A percentile compares a stretch with the other conserved stretches of the same genome.
phyloP scores from a whole-genome alignment of 2,888 invertebrate genomes.

The Ptycholaimellus sp. region DNA sequence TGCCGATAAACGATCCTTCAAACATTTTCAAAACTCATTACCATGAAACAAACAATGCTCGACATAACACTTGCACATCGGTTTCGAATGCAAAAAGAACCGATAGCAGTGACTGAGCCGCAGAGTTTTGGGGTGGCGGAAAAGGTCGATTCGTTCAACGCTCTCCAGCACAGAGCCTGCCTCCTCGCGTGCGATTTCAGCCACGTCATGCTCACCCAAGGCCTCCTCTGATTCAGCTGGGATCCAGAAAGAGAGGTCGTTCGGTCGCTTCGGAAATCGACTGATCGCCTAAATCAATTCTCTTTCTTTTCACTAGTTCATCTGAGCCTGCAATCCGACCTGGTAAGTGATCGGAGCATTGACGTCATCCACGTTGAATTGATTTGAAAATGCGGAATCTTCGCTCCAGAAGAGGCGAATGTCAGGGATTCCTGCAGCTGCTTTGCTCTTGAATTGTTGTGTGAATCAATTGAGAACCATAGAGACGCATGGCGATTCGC shows the following conservation, averaged over 20 bases:
- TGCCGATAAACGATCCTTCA: conserved; percentile 60
- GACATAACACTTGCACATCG: neutral
- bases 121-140: conserved; percentile 54
- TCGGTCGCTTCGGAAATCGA: conserved; percentile 55
- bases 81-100: too few relatives aligned
- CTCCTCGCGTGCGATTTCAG: conserved; percentile 61
- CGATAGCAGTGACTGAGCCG: conserved; percentile 59
- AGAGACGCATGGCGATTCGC: conserved; percentile 78
- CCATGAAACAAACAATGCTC: neutral
- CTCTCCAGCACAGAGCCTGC: conserved; percentile 83
- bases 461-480: too few relatives aligned
- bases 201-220: conserved; percentile 32
- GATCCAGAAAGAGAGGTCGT: conserved; percentile 91
- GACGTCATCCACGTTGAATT: conserved; percentile 53
- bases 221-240: conserved; percentile 31
- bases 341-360: conserved; percentile 47
- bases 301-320: too few relatives aligned
- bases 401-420: conserved; percentile 77
- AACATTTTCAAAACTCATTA: neutral
- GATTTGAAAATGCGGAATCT: conserved; percentile 66
- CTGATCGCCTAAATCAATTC: conserved; percentile 47
- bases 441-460: too few relatives aligned
- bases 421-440: too few relatives aligned
- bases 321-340: conserved; percentile 25
- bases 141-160: conserved; percentile 60